Conservation (phyloP, 2,113 vertebrate species). For the Gasterosteus nipponicus region DNA sequence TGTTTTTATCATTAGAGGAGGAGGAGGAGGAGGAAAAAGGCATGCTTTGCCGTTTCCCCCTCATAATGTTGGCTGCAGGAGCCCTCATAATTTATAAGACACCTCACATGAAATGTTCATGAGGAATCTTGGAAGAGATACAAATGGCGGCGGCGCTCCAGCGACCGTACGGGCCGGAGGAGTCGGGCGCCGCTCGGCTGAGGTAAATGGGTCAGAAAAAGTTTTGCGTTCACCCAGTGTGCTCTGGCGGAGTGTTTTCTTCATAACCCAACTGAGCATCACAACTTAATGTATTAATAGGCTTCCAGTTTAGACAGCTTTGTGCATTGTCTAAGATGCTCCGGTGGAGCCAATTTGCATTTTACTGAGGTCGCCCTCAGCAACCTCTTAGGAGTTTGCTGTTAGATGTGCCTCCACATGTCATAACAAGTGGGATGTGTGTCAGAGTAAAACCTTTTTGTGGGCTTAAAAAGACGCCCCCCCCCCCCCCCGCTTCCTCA, state of each 20-base stretch:
- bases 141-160: constrained; percentile 59
- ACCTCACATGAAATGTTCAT: constrained; percentile 80
- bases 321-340: constrained; percentile 79
- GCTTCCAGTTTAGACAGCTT: constrained; percentile 74
- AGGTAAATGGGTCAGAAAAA: constrained; percentile 79
- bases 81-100: constrained; percentile 79
- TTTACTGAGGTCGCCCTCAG: constrained; percentile 81
- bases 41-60: constrained; percentile 55
- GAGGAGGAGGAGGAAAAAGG: constrained; percentile 42
- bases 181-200: constrained; percentile 54
- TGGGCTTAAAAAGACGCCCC: constrained; percentile 41
- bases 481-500: constrained; percentile 15
- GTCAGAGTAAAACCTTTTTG: constrained; percentile 70
- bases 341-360: constrained; percentile 77
- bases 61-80: constrained; percentile 70
- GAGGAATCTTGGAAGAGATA: constrained; percentile 78
- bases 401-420: constrained; percentile 75
- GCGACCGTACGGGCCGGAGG: constrained; percentile 56
- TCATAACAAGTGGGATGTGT: constrained; percentile 76
- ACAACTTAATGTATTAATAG: constrained; percentile 77
- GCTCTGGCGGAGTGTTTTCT: constrained; percentile 52
- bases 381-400: constrained; percentile 79
- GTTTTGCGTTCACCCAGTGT: constrained; percentile 58
- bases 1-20: constrained; percentile 62
- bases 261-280: constrained; percentile 48